Conservation (phyloP, 2,113 vertebrate species). For the Argyrosomus japonicus region DNA sequence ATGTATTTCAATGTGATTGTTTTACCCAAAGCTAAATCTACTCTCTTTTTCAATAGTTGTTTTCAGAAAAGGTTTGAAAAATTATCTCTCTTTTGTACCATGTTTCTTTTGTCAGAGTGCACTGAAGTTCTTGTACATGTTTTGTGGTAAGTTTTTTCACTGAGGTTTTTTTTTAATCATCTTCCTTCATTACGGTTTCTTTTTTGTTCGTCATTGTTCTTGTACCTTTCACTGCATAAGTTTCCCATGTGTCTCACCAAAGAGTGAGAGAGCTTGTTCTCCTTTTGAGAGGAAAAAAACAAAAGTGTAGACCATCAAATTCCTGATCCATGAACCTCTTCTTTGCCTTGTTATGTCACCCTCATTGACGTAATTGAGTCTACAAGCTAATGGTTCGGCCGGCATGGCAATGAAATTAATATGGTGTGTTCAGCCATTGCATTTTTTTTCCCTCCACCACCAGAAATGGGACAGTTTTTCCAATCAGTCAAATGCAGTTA, state of each 20-base stretch:
- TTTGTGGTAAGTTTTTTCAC: background rate
- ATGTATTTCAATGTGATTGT: background rate
- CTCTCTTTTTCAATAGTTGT: background rate
- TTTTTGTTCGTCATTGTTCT: background rate
- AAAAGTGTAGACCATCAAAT: slow-evolving; percentile 44
- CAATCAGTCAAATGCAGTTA: slow-evolving; percentile 66
- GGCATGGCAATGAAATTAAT: slow-evolving; percentile 60
- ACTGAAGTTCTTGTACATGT: background rate
- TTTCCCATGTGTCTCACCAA: slow-evolving; percentile 7
- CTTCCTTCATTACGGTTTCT: background rate
- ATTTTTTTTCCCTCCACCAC: slow-evolving; percentile 33
- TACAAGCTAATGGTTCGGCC: slow-evolving; percentile 52
- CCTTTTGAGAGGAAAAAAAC: slow-evolving; percentile 31
- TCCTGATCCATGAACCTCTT: slow-evolving; percentile 52
- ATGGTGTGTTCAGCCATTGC: slow-evolving; percentile 47
- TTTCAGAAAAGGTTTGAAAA: background rate
- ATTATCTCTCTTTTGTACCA: background rate
- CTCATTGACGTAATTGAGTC: slow-evolving; percentile 53
- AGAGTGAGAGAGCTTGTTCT: slow-evolving; percentile 21
- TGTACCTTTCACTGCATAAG: background rate
- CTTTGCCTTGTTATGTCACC: slow-evolving; percentile 35
- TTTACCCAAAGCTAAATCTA: slow-evolving; percentile 1
- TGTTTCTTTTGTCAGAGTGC: background rate
- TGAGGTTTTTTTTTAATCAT: background rate
- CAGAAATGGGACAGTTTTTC: slow-evolving; percentile 51